phyloP scores from a whole-genome alignment of 2,888 invertebrate genomes.

The Drosophila leonis region DNA sequence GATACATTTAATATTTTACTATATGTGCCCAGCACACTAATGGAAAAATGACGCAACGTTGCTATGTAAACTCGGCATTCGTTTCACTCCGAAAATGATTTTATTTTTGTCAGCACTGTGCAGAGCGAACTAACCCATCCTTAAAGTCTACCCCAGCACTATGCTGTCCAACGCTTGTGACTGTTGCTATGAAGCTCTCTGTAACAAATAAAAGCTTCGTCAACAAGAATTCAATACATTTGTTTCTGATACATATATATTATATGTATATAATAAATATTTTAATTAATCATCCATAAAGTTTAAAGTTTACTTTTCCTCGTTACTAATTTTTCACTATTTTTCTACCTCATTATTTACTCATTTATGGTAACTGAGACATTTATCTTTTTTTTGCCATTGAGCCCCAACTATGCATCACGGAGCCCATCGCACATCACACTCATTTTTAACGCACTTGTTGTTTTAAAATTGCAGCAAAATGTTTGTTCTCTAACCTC shows the following conservation, averaged over 20 bases:
- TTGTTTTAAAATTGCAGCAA: no score
- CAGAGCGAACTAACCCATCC: neutral
- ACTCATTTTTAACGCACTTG: no score
- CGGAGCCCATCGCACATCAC: no score
- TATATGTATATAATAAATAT: no score
- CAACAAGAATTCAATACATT: neutral
- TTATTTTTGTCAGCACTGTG: neutral
- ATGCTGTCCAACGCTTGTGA: neutral
- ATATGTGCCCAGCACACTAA: neutral
- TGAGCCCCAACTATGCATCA: no score
- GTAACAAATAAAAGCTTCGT: neutral
- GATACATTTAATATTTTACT: constrained; percentile 1
- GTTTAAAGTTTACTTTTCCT: no score
- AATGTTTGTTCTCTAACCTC: no score
- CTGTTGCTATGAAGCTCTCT: neutral
- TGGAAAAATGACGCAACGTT: constrained; percentile 5
- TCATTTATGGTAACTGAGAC: no score
- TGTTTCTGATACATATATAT: neutral
- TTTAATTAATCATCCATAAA: no score
- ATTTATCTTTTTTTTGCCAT: no score
- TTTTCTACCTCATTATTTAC: no score
- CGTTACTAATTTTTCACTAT: no score
- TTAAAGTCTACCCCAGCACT: neutral
- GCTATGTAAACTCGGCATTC: neutral
- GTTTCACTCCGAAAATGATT: neutral